phyloP scores from a whole-genome alignment of 1,140 invertebrate species.

The Chironomus tepperi region DNA sequence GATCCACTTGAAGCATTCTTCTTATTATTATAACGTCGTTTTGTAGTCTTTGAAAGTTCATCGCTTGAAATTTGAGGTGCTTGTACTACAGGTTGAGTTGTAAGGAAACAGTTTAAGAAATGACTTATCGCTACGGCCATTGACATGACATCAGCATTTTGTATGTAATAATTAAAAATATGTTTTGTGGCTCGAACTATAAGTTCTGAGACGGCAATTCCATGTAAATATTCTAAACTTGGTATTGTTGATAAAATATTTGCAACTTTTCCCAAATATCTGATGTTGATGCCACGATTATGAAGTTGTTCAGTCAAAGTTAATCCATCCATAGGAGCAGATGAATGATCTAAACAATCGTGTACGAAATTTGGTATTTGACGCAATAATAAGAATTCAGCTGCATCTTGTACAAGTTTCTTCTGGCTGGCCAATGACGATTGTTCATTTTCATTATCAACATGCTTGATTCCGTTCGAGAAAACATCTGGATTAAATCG shows the following conservation, averaged over 20 bases:
- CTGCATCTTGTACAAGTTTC: slow-evolving; percentile 86
- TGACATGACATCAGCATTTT: slow-evolving; percentile 82
- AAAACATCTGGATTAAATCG: slow-evolving; percentile 98
- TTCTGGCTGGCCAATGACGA: slow-evolving; percentile 65
- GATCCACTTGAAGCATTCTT: slow-evolving; percentile 45
- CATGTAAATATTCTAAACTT: slow-evolving; percentile 77
- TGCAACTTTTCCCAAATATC: slow-evolving; percentile 83
- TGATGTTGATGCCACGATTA: slow-evolving; percentile 88
- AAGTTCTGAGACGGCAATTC: slow-evolving; percentile 79
- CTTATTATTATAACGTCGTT: slow-evolving; percentile 57
- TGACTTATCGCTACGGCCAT: slow-evolving; percentile 83
- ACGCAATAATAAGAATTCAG: slow-evolving; percentile 84
- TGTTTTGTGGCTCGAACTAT: slow-evolving; percentile 85
- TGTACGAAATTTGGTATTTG: slow-evolving; percentile 92
- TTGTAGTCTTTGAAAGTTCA: slow-evolving; percentile 49
- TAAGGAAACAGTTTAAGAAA: slow-evolving; percentile 91
- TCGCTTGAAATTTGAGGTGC: slow-evolving; percentile 59
- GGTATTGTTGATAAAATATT: slow-evolving; percentile 67
- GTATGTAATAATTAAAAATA: slow-evolving; percentile 85
- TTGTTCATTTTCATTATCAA: slow-evolving; percentile 47
- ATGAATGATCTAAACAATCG: slow-evolving; percentile 85
- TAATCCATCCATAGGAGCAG: slow-evolving; percentile 87
- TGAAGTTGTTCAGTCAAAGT: slow-evolving; percentile 93
- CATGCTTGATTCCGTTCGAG: slow-evolving; percentile 84
- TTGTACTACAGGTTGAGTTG: slow-evolving; percentile 55